Percentiles rank a stretch among this genome's conserved stretches.
Conservation (phyloP, 2,113 vertebrate species). For the Semnornis frantzii region DNA sequence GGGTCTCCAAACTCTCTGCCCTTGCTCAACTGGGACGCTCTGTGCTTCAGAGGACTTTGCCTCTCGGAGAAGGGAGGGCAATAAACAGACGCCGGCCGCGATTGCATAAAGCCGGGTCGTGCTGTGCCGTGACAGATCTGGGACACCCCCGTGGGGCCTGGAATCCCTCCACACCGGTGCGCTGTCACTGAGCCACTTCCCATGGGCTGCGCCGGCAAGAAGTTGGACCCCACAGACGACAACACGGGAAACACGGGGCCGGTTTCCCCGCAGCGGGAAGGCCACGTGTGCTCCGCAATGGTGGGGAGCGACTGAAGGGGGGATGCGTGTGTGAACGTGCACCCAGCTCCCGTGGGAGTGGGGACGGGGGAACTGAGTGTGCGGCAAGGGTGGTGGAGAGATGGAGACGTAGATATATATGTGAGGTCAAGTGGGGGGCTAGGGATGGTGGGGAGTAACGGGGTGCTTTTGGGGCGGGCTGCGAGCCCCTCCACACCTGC, state of each 20-base stretch:
- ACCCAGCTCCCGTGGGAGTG: neutral
- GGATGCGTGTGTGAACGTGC: neutral
- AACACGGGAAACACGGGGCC: neutral
- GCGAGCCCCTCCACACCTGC: neutral
- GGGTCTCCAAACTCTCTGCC: neutral
- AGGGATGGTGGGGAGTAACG: too few relatives aligned
- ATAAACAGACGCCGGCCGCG: neutral
- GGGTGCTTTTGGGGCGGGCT: neutral
- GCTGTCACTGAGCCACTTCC: neutral
- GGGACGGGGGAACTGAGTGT: neutral
- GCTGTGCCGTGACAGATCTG: neutral
- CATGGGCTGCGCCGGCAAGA: neutral
- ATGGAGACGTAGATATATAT: rapidly evolving
- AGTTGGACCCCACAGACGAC: neutral
- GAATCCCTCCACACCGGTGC: too few relatives aligned
- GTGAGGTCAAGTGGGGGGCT: neutral
- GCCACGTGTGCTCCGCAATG: neutral
- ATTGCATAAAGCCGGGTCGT: neutral
- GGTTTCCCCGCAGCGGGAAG: neutral
- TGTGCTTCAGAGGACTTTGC: neutral
- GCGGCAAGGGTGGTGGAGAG: neutral
- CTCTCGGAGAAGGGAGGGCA: neutral
- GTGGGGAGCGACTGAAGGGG: rapidly evolving
- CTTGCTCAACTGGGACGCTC: rapidly evolving
- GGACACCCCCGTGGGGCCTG: neutral